phyloP scores from a whole-genome alignment of 1,140 invertebrate genomes.

The Ips typographus region DNA sequence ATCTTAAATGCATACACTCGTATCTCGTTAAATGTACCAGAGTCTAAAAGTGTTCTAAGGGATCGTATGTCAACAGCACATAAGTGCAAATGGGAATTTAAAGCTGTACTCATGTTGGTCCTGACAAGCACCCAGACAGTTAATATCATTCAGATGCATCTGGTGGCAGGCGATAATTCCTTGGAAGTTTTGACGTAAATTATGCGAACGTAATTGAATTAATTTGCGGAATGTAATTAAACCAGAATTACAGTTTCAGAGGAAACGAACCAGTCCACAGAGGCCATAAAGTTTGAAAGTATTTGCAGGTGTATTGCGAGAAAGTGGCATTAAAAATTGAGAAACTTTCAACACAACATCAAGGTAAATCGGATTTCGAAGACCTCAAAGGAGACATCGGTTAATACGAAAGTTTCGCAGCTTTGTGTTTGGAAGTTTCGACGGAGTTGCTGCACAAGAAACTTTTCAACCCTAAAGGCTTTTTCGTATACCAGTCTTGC shows the following conservation, averaged over 20 bases:
- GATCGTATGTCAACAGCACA: too few species aligned
- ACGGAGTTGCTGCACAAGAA: not conserved
- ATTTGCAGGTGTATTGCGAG: too few species aligned
- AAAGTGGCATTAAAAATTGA: not conserved
- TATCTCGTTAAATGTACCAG: too few species aligned
- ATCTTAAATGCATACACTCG: too few species aligned
- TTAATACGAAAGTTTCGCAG: conserved; percentile 1
- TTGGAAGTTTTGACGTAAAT: conserved; percentile 1
- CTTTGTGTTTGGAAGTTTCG: not conserved
- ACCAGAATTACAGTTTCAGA: not conserved
- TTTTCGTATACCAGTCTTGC: too few species aligned
- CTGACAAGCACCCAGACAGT: not conserved
- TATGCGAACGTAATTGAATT: conserved; percentile 2
- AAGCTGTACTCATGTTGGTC: not conserved
- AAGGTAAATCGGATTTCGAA: not conserved
- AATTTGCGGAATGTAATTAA: not conserved
- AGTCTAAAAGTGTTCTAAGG: too few species aligned
- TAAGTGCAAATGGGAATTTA: conserved; percentile 7
- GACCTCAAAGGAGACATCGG: conserved; percentile 1
- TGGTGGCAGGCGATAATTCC: conserved; percentile 7
- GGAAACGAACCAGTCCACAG: too few species aligned
- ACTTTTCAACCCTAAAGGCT: too few species aligned
- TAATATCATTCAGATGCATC: conserved; percentile 13
- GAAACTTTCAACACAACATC: not conserved
- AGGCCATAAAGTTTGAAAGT: too few species aligned